These are phyloP conservation scores for Stenolophus ochropezus DNA, from an alignment of 2,888 invertebrate genomes.

Conservation along the genomic window DNA sequence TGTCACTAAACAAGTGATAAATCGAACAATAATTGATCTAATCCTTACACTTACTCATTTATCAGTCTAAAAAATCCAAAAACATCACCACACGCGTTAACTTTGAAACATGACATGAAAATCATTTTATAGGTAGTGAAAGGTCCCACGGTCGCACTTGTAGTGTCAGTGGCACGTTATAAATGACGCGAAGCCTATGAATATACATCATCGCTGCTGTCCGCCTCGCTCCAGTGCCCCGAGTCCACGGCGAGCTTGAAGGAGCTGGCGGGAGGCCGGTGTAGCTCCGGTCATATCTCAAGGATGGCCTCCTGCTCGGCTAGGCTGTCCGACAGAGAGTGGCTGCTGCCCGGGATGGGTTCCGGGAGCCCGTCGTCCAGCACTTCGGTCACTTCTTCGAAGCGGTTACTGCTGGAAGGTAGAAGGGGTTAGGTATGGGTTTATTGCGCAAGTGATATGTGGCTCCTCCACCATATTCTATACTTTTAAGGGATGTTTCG, in stretches of 20 bases:
- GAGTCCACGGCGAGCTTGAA: conserved; percentile 69
- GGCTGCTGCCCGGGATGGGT: conserved; percentile 71
- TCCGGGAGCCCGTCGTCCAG: conserved; percentile 71
- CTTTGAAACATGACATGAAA: conserved; percentile 50
- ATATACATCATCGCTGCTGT: conserved; percentile 65
- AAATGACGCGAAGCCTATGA: conserved; percentile 47
- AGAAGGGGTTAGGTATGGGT: conserved; percentile 47
- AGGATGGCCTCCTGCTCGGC: conserved; percentile 70
- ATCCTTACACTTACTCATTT: conserved; percentile 18
- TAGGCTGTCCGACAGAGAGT: conserved; percentile 70
- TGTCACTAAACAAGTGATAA: conserved; percentile 30
- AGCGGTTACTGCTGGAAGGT: conserved; percentile 68
- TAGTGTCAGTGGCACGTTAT: conserved; percentile 44
- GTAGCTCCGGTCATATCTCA: conserved; percentile 71
- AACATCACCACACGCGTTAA: conserved; percentile 38
- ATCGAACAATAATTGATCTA: conserved; percentile 20
- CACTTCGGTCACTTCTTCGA: conserved; percentile 71
- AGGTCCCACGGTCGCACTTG: conserved; percentile 28
- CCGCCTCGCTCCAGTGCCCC: conserved; percentile 69
- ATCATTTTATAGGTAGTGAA: conserved; percentile 52
- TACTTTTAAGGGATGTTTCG: too few species aligned
- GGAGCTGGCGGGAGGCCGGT: conserved; percentile 67
- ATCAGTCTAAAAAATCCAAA: conserved; percentile 42
- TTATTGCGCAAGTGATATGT: too few species aligned
- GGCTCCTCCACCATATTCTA: too few species aligned